Evolutionary conservation across 2,888 invertebrate genomes (phyloP).

Genomic region (Xylophagus ater): DNA sequence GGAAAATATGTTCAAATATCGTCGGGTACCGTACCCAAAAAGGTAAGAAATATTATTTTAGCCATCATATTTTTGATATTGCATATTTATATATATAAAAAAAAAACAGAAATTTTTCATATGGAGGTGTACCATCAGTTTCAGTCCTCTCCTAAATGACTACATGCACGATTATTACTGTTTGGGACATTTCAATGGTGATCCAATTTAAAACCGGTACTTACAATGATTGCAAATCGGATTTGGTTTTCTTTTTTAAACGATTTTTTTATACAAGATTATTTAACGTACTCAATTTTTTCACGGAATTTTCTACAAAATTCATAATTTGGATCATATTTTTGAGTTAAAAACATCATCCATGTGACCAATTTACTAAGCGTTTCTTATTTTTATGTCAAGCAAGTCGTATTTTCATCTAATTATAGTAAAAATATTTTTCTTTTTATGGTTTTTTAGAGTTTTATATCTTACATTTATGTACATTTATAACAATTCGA

Average conservation of each 20-base stretch:
- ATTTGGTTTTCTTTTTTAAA: not conserved
- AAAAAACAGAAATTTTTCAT: not conserved
- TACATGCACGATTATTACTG: not conserved
- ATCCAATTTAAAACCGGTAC: conserved; percentile 26
- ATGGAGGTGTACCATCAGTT: not conserved
- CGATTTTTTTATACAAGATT: not conserved
- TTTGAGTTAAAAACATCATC: not conserved
- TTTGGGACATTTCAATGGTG: conserved; percentile 4
- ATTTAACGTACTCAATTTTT: not conserved
- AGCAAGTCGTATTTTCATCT: too few relatives aligned
- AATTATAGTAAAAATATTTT: too few relatives aligned
- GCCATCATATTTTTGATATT: not conserved
- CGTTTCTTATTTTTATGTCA: not conserved
- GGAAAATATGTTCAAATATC: conserved; percentile 35
- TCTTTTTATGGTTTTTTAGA: too few relatives aligned
- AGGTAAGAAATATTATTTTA: conserved; percentile 28
- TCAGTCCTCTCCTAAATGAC: not conserved
- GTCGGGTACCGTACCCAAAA: conserved; percentile 38
- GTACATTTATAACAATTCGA: too few relatives aligned
- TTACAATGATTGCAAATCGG: not conserved
- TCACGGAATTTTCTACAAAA: too few relatives aligned
- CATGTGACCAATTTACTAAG: not conserved
- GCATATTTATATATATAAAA: too few relatives aligned
- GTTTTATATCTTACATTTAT: too few relatives aligned
- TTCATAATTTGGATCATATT: too few relatives aligned